These are phyloP conservation scores for Eretmochelys imbricata DNA, from an alignment of 2,113 vertebrate species.

Conservation along the genomic window DNA sequence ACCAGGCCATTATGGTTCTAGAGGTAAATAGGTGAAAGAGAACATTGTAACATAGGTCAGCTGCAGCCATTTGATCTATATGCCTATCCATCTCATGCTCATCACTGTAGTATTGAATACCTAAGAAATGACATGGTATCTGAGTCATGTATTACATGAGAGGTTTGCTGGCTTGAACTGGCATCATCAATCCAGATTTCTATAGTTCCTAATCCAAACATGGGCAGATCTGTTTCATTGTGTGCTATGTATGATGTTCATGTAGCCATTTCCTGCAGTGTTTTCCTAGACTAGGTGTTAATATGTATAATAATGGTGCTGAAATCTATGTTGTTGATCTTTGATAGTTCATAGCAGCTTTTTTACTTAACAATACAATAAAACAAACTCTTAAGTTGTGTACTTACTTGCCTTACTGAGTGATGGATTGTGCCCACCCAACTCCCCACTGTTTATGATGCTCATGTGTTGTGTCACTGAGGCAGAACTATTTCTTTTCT, in stretches of 20 bases:
- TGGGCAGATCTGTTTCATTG: neutral
- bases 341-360: neutral
- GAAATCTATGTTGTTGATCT: neutral
- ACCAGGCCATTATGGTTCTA: neutral
- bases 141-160: conserved; percentile 15
- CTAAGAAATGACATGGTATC: conserved; percentile 14
- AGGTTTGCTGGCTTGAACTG: conserved; percentile 35
- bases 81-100: neutral
- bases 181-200: neutral
- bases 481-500: neutral
- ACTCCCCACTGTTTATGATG: neutral
- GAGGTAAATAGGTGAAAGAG: neutral
- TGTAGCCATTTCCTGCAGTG: neutral
- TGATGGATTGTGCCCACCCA: neutral
- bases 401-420: neutral
- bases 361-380: neutral
- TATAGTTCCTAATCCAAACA: conserved; percentile 8
- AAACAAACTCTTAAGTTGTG: neutral
- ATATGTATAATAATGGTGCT: neutral
- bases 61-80: neutral
- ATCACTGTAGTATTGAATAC: neutral
- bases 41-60: neutral
- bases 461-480: neutral
- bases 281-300: neutral
- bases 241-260: neutral